phyloP scores from a whole-genome alignment of 2,797 vertebrate species.

The Enteromius viviparus region DNA sequence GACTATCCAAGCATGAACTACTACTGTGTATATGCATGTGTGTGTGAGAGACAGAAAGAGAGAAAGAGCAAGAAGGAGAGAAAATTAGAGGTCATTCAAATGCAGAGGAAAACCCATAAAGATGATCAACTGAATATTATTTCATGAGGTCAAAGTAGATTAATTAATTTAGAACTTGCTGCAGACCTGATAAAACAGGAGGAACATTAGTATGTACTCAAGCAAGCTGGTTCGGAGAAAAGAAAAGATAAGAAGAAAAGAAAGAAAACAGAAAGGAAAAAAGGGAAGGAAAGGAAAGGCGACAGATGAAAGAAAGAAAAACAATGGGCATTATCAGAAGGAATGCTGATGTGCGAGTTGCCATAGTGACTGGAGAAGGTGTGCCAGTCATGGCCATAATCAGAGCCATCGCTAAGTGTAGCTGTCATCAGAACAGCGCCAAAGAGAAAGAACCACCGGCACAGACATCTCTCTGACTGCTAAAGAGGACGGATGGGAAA shows the following conservation, averaged over 20 bases:
- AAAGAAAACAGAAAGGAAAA: background rate
- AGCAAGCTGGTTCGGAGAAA: background rate
- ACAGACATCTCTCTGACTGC: conserved; percentile 16
- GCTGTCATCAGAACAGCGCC: conserved; percentile 67
- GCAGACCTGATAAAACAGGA: conserved; percentile 50
- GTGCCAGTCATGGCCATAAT: conserved; percentile 74
- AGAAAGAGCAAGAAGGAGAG: background rate
- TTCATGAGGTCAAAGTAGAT: conserved; percentile 55
- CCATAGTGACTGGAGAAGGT: conserved; percentile 78
- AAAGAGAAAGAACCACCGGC: conserved; percentile 51
- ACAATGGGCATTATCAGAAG: conserved; percentile 56
- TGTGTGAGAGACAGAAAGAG: conserved; percentile 5
- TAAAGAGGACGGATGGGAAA: conserved; percentile 42
- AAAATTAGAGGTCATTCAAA: conserved; percentile 35
- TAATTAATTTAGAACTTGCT: conserved; percentile 56
- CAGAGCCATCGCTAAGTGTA: conserved; percentile 69
- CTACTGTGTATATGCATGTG: background rate
- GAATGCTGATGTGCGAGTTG: conserved; percentile 75
- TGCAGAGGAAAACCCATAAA: conserved; percentile 53
- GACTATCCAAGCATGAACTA: background rate
- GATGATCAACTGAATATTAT: conserved; percentile 57
- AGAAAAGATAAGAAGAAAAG: background rate
- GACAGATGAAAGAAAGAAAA: background rate
- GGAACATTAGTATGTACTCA: conserved; percentile 20
- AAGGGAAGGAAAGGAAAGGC: background rate